These are phyloP conservation scores for Rhopilema esculentum DNA, from an alignment of 30 jellyfish, hydroid and myxozoan genomes.

Conservation along the genomic window DNA sequence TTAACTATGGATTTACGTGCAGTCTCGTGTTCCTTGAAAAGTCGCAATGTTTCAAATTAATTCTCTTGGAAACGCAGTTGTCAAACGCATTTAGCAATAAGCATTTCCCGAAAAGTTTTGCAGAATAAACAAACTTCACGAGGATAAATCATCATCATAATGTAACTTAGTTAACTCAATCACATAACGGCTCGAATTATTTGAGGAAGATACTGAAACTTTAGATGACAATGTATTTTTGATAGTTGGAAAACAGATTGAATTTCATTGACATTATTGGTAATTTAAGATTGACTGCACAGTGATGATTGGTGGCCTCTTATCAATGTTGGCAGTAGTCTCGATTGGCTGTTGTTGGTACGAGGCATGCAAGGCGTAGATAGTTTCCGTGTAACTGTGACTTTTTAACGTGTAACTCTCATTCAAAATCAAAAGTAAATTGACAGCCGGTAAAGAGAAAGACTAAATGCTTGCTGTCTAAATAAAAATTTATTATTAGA, in stretches of 20 bases:
- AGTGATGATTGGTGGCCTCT: background rate
- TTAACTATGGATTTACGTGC: conserved; percentile 12
- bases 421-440: too few relatives aligned
- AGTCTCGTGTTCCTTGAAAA: conserved; percentile 31
- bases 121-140: too few relatives aligned
- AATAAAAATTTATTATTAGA: too few relatives aligned
- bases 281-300: background rate
- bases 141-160: too few relatives aligned
- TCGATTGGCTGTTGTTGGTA: background rate
- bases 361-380: too few relatives aligned
- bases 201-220: background rate
- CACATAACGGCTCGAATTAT: background rate
- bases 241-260: background rate
- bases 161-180: too few relatives aligned
- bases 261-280: background rate
- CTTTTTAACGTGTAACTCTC: too few relatives aligned
- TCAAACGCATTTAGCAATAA: too few relatives aligned
- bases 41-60: conserved; percentile 29
- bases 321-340: background rate
- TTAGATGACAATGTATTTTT: background rate
- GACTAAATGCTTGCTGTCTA: too few relatives aligned
- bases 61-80: background rate
- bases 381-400: too few relatives aligned
- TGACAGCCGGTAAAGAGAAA: too few relatives aligned
- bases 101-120: too few relatives aligned